Evolutionary conservation across 2,888 invertebrate species (phyloP).

Genomic region (Ennomos erosarius): DNA sequence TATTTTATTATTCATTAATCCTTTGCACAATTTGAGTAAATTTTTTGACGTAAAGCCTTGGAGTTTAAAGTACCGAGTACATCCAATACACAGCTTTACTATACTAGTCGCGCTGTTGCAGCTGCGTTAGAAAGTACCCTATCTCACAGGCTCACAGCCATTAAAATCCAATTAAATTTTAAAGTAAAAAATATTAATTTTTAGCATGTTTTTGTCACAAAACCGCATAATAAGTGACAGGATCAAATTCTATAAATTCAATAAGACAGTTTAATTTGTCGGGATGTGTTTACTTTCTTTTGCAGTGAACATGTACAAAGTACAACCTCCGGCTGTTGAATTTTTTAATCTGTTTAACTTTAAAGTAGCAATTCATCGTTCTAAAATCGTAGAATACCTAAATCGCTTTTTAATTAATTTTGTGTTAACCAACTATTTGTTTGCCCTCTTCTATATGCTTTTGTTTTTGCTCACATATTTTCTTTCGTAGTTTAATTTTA

Average conservation of each 20-base stretch:
- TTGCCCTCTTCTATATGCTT: conserved; percentile 31
- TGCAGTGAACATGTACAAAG: neutral
- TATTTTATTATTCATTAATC: neutral
- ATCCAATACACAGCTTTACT: too few species aligned
- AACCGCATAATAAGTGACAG: too few species aligned
- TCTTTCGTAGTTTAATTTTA: conserved; percentile 16
- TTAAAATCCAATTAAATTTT: too few species aligned
- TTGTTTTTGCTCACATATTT: conserved; percentile 28
- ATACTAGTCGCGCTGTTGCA: too few species aligned
- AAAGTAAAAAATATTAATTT: too few species aligned
- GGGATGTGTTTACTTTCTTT: neutral
- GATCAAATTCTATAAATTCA: too few species aligned
- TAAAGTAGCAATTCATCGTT: neutral
- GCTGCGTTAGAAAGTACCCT: too few species aligned
- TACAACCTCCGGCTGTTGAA: neutral
- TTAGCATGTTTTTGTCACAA: too few species aligned
- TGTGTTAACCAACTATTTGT: conserved; percentile 26
- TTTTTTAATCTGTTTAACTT: neutral
- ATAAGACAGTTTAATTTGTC: neutral
- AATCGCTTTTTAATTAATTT: conserved; percentile 11
- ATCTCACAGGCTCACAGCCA: too few species aligned
- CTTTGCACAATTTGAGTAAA: conserved; percentile 8
- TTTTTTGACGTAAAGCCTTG: neutral
- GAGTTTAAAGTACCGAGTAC: too few species aligned
- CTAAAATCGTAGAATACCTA: conserved; percentile 1